phyloP scores from a whole-genome alignment of 2,113 vertebrate genomes.

The Telmatochromis sp. region DNA sequence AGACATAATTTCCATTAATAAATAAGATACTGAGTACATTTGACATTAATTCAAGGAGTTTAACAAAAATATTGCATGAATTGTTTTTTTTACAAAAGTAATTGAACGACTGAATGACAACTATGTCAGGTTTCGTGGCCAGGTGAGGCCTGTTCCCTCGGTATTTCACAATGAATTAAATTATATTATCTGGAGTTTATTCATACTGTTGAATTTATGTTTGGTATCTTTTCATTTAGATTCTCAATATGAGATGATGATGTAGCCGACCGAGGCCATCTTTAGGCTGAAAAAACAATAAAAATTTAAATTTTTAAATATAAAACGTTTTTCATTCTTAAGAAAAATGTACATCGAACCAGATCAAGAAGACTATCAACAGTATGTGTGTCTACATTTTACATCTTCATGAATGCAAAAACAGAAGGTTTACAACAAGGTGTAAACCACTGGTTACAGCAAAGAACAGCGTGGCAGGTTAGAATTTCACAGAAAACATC shows the following conservation, averaged over 20 bases:
- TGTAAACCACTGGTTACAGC: rapidly evolving
- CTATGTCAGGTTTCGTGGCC: neutral
- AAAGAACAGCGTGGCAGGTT: neutral
- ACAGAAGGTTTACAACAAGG: neutral
- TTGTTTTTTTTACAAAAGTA: neutral
- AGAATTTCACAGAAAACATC: neutral
- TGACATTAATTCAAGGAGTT: neutral
- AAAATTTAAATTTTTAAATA: neutral
- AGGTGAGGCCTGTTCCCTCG: neutral
- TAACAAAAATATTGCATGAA: neutral
- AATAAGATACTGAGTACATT: neutral
- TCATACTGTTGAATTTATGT: neutral
- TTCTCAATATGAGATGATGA: neutral
- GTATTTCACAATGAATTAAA: rapidly evolving
- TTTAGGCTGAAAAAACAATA: neutral
- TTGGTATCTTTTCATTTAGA: neutral
- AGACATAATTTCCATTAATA: neutral
- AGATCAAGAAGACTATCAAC: neutral
- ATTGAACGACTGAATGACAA: neutral
- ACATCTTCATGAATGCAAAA: neutral
- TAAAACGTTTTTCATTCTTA: neutral
- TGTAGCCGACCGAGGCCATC: neutral
- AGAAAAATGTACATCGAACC: rapidly evolving
- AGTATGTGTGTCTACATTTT: neutral
- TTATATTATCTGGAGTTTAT: neutral